A percentile compares a stretch with the other conserved stretches of the same genome.
Evolutionary conservation across 2,113 vertebrate species (phyloP).

Genomic region (Hyperopisus bebe): DNA sequence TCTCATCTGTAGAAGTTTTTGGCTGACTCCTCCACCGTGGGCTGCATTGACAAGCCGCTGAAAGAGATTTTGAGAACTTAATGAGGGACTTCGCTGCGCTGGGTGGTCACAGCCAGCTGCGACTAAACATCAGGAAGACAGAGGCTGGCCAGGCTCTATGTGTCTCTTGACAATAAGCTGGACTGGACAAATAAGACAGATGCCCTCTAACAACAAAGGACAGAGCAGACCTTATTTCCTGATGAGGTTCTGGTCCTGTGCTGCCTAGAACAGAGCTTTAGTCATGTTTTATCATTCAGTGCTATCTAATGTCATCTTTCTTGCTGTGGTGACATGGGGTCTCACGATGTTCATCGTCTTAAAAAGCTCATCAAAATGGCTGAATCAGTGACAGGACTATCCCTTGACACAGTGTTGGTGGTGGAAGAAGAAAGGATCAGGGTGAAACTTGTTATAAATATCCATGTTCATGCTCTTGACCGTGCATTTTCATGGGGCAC

Average conservation of each 20-base stretch:
- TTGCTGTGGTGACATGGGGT: neutral
- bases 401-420: neutral
- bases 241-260: neutral
- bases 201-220: neutral
- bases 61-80: neutral
- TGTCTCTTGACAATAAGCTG: neutral
- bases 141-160: neutral
- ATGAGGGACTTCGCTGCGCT: neutral
- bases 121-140: neutral
- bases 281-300: neutral
- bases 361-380: neutral
- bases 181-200: neutral
- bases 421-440: neutral
- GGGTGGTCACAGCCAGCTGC: neutral
- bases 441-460: neutral
- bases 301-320: neutral
- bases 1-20: neutral
- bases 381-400: neutral
- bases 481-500: neutral
- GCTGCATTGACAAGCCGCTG: neutral
- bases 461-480: neutral
- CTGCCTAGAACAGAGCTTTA: neutral
- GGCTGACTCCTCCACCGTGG: neutral
- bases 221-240: neutral
- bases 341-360: neutral